These are phyloP conservation scores for Leiothrix lutea DNA, from an alignment of 2,113 vertebrate genomes.

Conservation along the genomic window DNA sequence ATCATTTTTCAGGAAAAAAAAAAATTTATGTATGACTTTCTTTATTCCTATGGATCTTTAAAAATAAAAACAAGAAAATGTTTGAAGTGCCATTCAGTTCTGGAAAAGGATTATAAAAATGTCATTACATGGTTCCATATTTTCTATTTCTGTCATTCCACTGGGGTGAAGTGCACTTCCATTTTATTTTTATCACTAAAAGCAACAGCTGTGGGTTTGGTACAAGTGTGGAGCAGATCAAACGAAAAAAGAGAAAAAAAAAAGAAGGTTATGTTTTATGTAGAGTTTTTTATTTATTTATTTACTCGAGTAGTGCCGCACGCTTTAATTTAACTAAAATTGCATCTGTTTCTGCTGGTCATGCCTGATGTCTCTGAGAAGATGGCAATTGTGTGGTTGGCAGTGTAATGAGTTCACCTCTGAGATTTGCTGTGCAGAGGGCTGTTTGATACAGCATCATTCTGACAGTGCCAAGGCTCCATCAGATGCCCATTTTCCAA, in stretches of 20 bases:
- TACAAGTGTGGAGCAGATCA: background rate
- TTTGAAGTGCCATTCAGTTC: background rate
- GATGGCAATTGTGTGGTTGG: constrained; percentile 32
- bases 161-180: background rate
- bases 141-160: constrained; percentile 12
- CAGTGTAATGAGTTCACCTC: constrained; percentile 50
- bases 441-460: constrained; percentile 21
- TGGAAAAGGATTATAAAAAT: constrained; percentile 9
- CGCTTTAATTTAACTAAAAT: constrained; percentile 32
- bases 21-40: background rate
- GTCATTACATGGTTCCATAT: background rate
- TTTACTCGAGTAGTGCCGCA: background rate
- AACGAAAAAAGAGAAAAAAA: background rate
- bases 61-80: background rate
- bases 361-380: constrained; percentile 38
- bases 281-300: background rate
- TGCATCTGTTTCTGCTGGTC: constrained; percentile 39
- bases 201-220: background rate
- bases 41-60: constrained; percentile 10
- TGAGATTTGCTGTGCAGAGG: background rate
- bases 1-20: background rate
- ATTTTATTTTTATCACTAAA: constrained; percentile 42
- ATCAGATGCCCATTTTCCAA: constrained; percentile 51
- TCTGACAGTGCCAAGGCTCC: constrained; percentile 45
- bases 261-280: background rate